Conservation (phyloP, 2,888 invertebrate genomes). For the Tiliacea aurago region DNA sequence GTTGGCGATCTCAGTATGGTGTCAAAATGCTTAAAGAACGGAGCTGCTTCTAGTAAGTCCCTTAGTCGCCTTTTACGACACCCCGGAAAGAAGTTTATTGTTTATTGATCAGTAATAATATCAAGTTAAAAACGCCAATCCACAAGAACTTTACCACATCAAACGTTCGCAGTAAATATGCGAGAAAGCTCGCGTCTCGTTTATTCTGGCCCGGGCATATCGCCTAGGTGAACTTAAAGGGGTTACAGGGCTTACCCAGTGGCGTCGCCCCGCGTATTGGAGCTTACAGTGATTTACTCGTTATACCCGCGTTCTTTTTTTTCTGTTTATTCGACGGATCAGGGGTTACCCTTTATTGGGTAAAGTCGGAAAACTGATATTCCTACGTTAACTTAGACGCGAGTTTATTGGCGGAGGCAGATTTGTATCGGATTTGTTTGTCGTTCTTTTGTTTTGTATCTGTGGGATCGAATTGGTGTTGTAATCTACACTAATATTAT, state of each 20-base stretch:
- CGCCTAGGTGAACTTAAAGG: conserved; percentile 85
- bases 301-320: conserved; percentile 83
- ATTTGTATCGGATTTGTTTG: conserved; percentile 82
- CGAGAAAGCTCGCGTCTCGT: conserved; percentile 73
- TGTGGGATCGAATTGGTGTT: conserved; percentile 34
- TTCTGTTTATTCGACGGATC: conserved; percentile 90
- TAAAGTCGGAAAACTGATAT: conserved; percentile 89
- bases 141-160: conserved; percentile 50
- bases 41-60: no score
- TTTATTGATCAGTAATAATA: neutral
- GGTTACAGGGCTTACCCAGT: conserved; percentile 82
- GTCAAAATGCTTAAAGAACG: no score
- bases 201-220: conserved; percentile 76
- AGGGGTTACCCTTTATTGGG: conserved; percentile 89
- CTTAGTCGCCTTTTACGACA: no score
- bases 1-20: no score
- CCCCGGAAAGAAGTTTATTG: no score
- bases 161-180: conserved; percentile 66
- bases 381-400: conserved; percentile 85
- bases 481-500: no score
- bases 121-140: conserved; percentile 28
- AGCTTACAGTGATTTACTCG: conserved; percentile 89
- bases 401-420: conserved; percentile 80
- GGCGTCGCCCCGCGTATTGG: conserved; percentile 82
- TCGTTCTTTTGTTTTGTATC: conserved; percentile 56